Conservation (phyloP, 37 sponge, comb jelly and placozoan species). For the Hexactinellida sp. region DNA sequence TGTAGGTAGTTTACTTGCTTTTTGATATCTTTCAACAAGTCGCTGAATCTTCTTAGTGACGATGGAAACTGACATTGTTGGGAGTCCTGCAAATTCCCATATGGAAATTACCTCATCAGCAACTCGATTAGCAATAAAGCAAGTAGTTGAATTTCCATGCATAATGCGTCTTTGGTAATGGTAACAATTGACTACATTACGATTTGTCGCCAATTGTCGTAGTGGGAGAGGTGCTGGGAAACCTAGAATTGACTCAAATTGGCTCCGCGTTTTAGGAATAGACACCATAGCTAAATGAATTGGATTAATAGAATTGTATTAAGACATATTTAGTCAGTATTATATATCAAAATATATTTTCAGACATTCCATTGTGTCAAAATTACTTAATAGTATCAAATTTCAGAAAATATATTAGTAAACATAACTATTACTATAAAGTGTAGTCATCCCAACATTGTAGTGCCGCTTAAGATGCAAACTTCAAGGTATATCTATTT, state of each 20-base stretch:
- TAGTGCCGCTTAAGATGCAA: neutral
- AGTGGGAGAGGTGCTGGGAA: neutral
- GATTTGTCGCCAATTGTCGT: neutral
- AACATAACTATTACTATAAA: neutral
- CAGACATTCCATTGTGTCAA: neutral
- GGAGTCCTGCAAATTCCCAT: too few species aligned
- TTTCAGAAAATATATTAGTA: neutral
- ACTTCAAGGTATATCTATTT: neutral
- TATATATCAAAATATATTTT: neutral
- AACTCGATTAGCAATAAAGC: neutral
- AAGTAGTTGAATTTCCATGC: neutral
- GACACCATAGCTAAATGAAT: too few species aligned
- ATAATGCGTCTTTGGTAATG: neutral
- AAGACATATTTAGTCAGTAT: neutral
- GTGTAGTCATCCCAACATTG: neutral
- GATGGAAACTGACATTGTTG: too few species aligned
- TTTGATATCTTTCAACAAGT: neutral
- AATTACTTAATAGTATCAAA: neutral
- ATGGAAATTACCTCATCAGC: neutral
- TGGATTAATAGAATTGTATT: neutral
- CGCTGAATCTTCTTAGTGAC: too few species aligned
- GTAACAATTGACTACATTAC: neutral
- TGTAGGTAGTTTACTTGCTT: neutral
- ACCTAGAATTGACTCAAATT: neutral
- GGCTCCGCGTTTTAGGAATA: too few species aligned